phyloP scores from a whole-genome alignment of 2,113 vertebrate species.

The Mesocricetus auratus region DNA sequence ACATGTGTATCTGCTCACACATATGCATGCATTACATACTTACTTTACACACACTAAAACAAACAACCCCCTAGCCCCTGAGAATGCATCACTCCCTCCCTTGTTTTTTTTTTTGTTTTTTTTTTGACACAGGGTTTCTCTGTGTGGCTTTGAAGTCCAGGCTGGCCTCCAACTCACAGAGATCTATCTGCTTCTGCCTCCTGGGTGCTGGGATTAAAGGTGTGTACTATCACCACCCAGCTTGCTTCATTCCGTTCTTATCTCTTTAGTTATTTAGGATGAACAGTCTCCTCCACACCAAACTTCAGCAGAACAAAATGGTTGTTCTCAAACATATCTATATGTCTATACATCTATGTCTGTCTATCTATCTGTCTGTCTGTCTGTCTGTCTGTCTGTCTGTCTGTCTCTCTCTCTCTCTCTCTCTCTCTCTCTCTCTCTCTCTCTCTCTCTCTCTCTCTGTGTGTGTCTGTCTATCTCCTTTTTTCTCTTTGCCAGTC shows the following conservation, averaged over 20 bases:
- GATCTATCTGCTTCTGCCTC: too few relatives aligned
- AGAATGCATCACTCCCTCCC: too few relatives aligned
- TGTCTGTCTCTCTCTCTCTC: too few relatives aligned
- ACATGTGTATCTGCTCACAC: not conserved
- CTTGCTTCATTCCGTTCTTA: not conserved
- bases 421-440: too few relatives aligned
- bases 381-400: not conserved
- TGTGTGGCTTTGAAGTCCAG: too few relatives aligned
- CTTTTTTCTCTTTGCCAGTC: not conserved
- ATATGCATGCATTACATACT: not conserved
- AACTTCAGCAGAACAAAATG: not conserved
- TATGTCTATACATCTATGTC: too few relatives aligned
- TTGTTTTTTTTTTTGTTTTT: too few relatives aligned
- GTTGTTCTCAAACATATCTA: constrained; percentile 22
- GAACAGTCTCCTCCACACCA: not conserved
- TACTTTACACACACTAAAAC: not conserved
- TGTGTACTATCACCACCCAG: too few relatives aligned
- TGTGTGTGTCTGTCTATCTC: not conserved
- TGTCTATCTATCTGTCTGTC: not conserved
- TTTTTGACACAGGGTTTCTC: too few relatives aligned
- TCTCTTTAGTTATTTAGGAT: constrained; percentile 1
- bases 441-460: not conserved
- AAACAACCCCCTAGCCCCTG: too few relatives aligned
- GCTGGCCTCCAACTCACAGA: too few relatives aligned
- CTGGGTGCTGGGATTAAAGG: too few relatives aligned